Conservation (phyloP, 2,888 invertebrate genomes). For the Trachelus iudaicus region DNA sequence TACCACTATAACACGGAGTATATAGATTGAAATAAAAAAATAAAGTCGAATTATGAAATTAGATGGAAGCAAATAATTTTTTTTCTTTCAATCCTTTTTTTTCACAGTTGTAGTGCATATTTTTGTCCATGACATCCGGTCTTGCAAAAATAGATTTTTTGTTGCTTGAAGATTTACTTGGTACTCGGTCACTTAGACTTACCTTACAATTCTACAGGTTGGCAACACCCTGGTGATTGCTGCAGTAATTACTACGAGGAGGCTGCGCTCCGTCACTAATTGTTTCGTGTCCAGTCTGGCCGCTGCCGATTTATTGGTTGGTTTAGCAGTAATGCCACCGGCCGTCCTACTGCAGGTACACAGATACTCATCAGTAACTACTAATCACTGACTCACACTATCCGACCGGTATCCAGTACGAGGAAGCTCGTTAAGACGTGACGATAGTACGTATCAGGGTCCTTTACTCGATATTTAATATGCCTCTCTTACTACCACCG, state of each 20-base stretch:
- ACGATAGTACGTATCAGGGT: not conserved
- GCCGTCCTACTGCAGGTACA: slow-evolving; percentile 73
- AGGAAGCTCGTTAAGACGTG: not conserved
- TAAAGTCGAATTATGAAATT: too few relatives aligned
- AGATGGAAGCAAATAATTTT: too few relatives aligned
- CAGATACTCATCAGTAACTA: not conserved
- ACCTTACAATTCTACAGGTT: slow-evolving; percentile 60
- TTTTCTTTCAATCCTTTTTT: not conserved
- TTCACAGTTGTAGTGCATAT: not conserved
- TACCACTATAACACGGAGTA: not conserved
- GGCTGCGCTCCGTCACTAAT: slow-evolving; percentile 92
- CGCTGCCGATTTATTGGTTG: slow-evolving; percentile 92
- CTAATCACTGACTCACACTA: not conserved
- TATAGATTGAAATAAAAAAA: not conserved
- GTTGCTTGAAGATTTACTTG: not conserved
- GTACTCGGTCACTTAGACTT: not conserved
- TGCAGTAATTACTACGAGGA: slow-evolving; percentile 86
- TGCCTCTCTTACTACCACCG: not conserved
- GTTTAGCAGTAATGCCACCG: slow-evolving; percentile 94
- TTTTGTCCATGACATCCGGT: not conserved
- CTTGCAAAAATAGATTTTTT: not conserved
- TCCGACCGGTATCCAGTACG: not conserved
- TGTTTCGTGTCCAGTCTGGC: slow-evolving; percentile 96
- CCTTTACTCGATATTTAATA: not conserved
- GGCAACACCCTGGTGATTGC: slow-evolving; percentile 92